These are phyloP conservation scores for Xenopus petersii DNA, from an alignment of 2,797 vertebrate genomes.

Conservation along the genomic window DNA sequence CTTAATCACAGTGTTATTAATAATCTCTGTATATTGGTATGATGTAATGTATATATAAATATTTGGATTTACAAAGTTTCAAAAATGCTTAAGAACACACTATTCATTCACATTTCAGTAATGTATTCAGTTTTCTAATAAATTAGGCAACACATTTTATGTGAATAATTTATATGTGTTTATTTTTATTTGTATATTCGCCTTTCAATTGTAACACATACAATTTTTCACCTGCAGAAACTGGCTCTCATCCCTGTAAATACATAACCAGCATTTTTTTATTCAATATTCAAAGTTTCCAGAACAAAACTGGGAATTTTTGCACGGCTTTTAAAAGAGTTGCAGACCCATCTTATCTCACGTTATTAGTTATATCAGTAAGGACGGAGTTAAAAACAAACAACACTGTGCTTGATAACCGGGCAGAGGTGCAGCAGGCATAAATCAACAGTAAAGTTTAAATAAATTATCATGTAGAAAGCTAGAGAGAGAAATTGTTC, in stretches of 20 bases:
- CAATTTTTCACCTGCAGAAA: background rate
- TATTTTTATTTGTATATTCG: background rate
- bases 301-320: background rate
- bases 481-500: slow-evolving; percentile 6
- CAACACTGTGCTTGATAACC: slow-evolving; percentile 6
- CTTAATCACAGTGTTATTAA: too few species aligned
- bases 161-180: background rate
- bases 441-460: slow-evolving; percentile 7
- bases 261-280: background rate
- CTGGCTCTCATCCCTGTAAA: background rate
- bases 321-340: background rate
- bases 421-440: background rate
- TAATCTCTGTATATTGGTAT: too few species aligned
- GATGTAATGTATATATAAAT: too few species aligned
- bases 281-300: background rate
- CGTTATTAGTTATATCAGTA: slow-evolving; percentile 1
- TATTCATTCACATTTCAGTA: background rate
- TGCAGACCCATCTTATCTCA: background rate
- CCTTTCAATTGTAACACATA: background rate
- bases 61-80: too few species aligned
- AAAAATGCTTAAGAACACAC: background rate
- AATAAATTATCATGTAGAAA: slow-evolving; percentile 33
- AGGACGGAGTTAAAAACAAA: slow-evolving; percentile 16
- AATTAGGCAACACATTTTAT: background rate
- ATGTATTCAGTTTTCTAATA: background rate